Percentiles rank a stretch among this genome's conserved stretches.
phyloP scores from a whole-genome alignment of 2,797 vertebrate genomes.

The Dipus sagitta region DNA sequence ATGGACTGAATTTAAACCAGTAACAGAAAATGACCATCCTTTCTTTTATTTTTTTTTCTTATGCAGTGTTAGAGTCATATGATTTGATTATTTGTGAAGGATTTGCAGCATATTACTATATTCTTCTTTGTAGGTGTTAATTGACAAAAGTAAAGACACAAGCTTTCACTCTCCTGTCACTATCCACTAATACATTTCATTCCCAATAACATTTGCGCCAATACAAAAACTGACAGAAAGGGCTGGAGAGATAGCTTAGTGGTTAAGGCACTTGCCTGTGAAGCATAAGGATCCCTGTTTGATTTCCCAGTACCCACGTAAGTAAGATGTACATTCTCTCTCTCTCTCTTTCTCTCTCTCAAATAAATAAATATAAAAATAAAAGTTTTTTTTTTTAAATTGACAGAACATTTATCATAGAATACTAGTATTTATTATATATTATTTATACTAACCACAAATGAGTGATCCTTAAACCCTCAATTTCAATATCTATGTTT shows the following conservation, averaged over 20 bases:
- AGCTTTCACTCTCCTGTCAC: conserved; percentile 2
- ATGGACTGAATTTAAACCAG: conserved; percentile 8
- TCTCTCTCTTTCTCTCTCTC: no score
- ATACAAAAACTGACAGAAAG: neutral
- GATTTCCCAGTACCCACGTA: no score
- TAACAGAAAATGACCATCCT: neutral
- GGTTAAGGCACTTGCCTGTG: no score
- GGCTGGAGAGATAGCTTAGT: no score
- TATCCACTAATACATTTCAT: neutral
- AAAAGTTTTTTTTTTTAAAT: no score
- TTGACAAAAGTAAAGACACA: neutral
- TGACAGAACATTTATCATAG: neutral
- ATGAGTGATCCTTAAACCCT: neutral
- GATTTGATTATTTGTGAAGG: neutral
- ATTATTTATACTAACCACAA: neutral
- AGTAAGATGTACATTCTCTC: no score
- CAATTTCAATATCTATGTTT: neutral
- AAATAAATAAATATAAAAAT: no score
- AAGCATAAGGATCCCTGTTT: no score
- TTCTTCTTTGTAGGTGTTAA: conserved; percentile 12
- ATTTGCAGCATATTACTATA: neutral
- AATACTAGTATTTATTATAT: no score
- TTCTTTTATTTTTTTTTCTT: conserved; percentile 20
- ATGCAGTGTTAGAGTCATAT: neutral
- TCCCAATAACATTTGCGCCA: neutral